Base-by-base conservation (phyloP, 2,797 vertebrate species). In the Channa striata region DNA sequence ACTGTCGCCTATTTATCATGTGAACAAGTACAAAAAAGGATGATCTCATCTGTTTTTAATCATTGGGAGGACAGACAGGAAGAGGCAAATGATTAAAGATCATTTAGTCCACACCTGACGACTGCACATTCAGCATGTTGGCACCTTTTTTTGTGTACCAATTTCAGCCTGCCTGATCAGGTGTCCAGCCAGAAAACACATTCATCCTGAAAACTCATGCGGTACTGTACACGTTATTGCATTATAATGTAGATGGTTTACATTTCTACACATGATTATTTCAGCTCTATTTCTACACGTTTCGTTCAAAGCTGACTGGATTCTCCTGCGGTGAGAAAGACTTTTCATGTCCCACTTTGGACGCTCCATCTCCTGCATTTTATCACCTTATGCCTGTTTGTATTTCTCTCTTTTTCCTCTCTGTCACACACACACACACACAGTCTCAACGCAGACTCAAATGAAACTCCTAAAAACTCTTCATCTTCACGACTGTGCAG, bases 281-380 rank as follows among this genome's bases (percentile, higher is more conserved):
- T 4, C 25, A 30, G 25, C 25, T 30, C 25, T 30, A 30, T 30
- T 30, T 30, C 25, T 30, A 30, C 25, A 30, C 25, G 25, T 6
- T 30, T 4, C 6, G 25, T 6, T 4, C 25, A 30, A 30, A 30
- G 25, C 25, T 2, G 25, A 30, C 4, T 30, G 25, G 25, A 66
- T 77, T 74, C 58, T 72, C 58, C 64, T 59, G 42, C 64, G 53
- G 51, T 62, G 43, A 58, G 59, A 72, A 50, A 52, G 12, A 13
- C 19, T 52, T 72, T 82, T 64, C 56, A 47, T 58, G 48, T 59
- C 64, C 56, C 58, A 64, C 57, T 60, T 36, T 52, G 73, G 59
- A 56, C 59, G 59, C 70, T 49, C 51, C 72, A 72, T 51, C 61
- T 53, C 72, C 76, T 78, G 77, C 75, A 60, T 39, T 79, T 74